Percentiles rank a stretch among this genome's conserved stretches.
Evolutionary conservation across 2,797 vertebrate genomes (phyloP).

Genomic region (Discoglossus pictus): DNA sequence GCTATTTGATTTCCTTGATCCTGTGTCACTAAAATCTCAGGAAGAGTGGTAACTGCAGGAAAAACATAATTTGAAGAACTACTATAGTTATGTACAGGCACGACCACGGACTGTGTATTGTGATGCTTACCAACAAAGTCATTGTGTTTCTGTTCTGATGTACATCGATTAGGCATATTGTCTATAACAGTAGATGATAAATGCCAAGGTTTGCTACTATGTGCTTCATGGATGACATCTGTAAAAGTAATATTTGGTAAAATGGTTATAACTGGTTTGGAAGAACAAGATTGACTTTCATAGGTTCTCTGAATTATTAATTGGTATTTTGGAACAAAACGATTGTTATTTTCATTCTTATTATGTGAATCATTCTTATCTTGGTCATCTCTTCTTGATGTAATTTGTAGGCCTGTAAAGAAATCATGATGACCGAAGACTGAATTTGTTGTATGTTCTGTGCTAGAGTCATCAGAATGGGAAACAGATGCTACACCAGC

Average conservation of each 20-base stretch:
- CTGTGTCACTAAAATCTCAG: constrained; percentile 92
- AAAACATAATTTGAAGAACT: constrained; percentile 72
- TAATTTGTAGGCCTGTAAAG: constrained; percentile 66
- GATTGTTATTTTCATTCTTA: constrained; percentile 56
- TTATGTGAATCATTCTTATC: constrained; percentile 33
- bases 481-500: constrained; percentile 64
- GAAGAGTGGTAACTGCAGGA: constrained; percentile 73
- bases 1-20: constrained; percentile 77
- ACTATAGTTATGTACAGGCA: constrained; percentile 73
- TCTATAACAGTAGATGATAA: constrained; percentile 70
- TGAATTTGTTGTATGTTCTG: constrained; percentile 78
- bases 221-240: constrained; percentile 65
- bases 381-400: constrained; percentile 64
- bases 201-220: constrained; percentile 52
- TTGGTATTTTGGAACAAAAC: constrained; percentile 92
- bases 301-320: constrained; percentile 77
- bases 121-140: constrained; percentile 57
- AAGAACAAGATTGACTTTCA: constrained; percentile 74
- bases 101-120: constrained; percentile 71
- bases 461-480: constrained; percentile 72
- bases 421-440: constrained; percentile 70
- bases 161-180: constrained; percentile 67
- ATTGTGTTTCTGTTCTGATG: constrained; percentile 66
- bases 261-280: constrained; percentile 68
- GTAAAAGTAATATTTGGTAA: constrained; percentile 75